phyloP scores from a whole-genome alignment of 1,140 invertebrate species.

The Catajapyx aquilonaris region DNA sequence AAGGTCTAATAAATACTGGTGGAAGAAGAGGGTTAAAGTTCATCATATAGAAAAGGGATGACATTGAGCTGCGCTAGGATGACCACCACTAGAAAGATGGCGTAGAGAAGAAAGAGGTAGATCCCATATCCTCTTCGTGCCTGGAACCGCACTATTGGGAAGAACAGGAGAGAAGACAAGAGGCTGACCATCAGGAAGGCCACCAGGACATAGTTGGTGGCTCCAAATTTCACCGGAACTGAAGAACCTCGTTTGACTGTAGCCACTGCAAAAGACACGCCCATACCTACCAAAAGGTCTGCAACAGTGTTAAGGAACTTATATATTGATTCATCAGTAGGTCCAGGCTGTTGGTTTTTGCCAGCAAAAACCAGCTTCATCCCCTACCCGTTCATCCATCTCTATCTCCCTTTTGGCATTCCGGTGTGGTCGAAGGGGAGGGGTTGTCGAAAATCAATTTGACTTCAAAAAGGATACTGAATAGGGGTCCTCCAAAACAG shows the following conservation, averaged over 20 bases:
- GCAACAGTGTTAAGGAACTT: slow-evolving; percentile 4
- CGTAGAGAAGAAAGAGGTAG: background rate
- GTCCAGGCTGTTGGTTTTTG: background rate
- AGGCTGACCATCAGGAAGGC: background rate
- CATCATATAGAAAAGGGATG: background rate
- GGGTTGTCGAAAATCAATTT: too few species aligned
- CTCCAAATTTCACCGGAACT: background rate
- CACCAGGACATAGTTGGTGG: background rate
- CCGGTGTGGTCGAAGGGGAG: too few species aligned
- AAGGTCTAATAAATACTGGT: too few species aligned
- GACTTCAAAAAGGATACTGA: slow-evolving; percentile 30
- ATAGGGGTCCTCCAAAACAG: slow-evolving; percentile 45
- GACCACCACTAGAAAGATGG: background rate
- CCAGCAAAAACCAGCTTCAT: background rate
- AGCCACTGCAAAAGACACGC: slow-evolving; percentile 8
- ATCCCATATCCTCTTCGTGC: background rate
- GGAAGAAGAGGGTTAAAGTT: too few species aligned
- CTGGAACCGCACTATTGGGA: background rate
- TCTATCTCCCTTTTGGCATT: slow-evolving; percentile 6
- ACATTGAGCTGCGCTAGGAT: background rate
- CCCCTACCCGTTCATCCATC: background rate
- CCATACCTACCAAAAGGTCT: slow-evolving; percentile 9
- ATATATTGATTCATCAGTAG: background rate
- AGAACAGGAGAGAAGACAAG: background rate
- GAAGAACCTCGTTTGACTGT: background rate